These are phyloP conservation scores for Cyrtorhinus lividipennis DNA, from an alignment of 1,140 invertebrate genomes.

Conservation along the genomic window DNA sequence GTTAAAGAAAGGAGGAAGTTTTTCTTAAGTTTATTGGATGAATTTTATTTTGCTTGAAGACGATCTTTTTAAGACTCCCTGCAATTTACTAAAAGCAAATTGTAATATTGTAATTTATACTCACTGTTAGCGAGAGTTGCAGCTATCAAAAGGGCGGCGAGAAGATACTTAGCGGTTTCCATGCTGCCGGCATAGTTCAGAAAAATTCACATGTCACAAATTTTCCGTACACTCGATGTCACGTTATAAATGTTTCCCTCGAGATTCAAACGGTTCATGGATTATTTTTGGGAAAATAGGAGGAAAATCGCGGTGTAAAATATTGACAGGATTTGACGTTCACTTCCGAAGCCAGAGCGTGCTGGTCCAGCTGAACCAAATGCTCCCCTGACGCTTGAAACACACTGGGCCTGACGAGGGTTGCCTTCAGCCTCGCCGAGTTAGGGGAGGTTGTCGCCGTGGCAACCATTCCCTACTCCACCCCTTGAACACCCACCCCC, in stretches of 20 bases:
- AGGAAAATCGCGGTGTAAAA: neutral
- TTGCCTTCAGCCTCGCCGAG: neutral
- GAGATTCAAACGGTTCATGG: too few species aligned
- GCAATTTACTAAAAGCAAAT: neutral
- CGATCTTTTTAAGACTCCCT: neutral
- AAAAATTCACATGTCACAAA: slow-evolving; percentile 13
- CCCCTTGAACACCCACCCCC: neutral
- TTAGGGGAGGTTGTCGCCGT: slow-evolving; percentile 7
- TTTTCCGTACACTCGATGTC: neutral
- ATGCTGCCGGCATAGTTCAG: slow-evolving; percentile 11
- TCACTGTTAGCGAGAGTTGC: slow-evolving; percentile 13
- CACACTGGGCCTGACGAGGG: neutral
- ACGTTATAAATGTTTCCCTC: neutral
- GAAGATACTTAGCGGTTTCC: slow-evolving; percentile 14
- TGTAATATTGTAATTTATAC: neutral
- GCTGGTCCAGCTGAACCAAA: neutral
- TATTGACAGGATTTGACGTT: neutral
- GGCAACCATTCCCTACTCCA: neutral
- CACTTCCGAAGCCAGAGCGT: neutral
- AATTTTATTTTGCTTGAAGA: neutral
- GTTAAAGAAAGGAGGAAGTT: too few species aligned
- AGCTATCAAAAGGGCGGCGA: slow-evolving; percentile 12
- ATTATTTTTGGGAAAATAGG: neutral
- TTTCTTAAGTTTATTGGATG: neutral
- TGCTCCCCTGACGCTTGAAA: neutral